phyloP scores from a whole-genome alignment of 1,140 invertebrate genomes.

The Euwallacea similis region DNA sequence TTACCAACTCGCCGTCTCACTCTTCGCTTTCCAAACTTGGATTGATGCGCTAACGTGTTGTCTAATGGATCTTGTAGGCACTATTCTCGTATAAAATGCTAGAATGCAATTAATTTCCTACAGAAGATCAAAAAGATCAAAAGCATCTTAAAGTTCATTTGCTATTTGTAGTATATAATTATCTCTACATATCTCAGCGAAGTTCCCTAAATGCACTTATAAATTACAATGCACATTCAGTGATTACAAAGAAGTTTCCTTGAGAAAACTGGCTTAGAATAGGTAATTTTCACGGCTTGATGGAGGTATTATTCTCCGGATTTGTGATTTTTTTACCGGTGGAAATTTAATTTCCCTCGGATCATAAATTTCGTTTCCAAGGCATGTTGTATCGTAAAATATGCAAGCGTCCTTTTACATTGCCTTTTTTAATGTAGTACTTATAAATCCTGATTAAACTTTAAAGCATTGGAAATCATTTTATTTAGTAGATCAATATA shows the following conservation, averaged over 20 bases:
- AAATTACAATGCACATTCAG: background rate
- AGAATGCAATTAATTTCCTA: too few species aligned
- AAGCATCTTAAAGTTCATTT: too few species aligned
- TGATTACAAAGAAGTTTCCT: slow-evolving; percentile 4
- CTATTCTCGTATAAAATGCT: too few species aligned
- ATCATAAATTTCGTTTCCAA: slow-evolving; percentile 2
- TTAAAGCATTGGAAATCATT: slow-evolving; percentile 2
- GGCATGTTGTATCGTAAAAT: background rate
- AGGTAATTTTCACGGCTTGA: background rate
- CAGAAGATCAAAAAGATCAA: too few species aligned
- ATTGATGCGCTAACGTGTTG: too few species aligned
- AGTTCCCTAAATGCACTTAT: background rate
- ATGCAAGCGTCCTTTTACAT: background rate
- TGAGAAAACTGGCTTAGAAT: background rate
- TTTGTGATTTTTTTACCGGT: background rate
- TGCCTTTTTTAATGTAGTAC: background rate
- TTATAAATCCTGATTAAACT: background rate
- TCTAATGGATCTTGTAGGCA: too few species aligned
- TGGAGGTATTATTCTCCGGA: slow-evolving; percentile 5
- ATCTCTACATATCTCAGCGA: too few species aligned
- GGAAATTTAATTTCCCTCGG: slow-evolving; percentile 3
- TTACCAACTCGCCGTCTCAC: too few species aligned
- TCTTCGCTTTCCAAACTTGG: too few species aligned
- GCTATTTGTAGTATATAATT: too few species aligned
- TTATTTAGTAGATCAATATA: background rate